Conservation (phyloP, 2,113 vertebrate genomes). For the Halichoerus grypus region DNA sequence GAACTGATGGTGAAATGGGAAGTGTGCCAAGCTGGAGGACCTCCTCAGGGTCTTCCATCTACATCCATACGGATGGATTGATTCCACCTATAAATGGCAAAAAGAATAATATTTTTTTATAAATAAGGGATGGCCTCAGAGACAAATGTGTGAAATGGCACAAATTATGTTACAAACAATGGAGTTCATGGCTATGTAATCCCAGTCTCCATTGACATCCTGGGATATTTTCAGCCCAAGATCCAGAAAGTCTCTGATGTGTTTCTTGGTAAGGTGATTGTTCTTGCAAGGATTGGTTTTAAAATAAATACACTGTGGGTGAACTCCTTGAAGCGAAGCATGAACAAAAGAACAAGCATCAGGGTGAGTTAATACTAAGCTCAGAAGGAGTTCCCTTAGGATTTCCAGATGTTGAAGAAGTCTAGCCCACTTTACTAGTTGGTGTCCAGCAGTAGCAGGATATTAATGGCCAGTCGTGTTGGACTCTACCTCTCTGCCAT, state of each 20-base stretch:
- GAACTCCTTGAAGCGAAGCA: constrained; percentile 37
- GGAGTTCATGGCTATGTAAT: neutral
- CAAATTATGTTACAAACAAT: neutral
- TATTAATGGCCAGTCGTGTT: constrained; percentile 9
- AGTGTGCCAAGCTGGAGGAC: neutral
- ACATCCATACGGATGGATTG: neutral
- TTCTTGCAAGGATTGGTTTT: constrained; percentile 55
- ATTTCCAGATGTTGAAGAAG: constrained; percentile 29
- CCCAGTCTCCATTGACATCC: neutral
- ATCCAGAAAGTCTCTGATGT: constrained; percentile 47
- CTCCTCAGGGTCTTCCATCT: neutral
- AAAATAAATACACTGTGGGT: constrained; percentile 64
- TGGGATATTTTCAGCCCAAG: constrained; percentile 43
- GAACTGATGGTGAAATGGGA: neutral
- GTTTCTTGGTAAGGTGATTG: constrained; percentile 58
- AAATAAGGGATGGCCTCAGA: neutral
- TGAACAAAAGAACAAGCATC: constrained; percentile 24
- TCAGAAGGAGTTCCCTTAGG: neutral
- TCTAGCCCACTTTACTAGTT: neutral
- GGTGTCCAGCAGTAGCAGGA: neutral
- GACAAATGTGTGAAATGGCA: constrained; percentile 7
- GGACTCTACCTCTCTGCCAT: neutral
- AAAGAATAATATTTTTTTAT: neutral
- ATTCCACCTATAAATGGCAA: neutral
- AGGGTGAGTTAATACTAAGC: neutral